Percentiles rank a stretch among this genome's conserved stretches.
These are phyloP conservation scores for Camelus bactrianus DNA, from an alignment of 2,113 vertebrate genomes.

Conservation along the genomic window DNA sequence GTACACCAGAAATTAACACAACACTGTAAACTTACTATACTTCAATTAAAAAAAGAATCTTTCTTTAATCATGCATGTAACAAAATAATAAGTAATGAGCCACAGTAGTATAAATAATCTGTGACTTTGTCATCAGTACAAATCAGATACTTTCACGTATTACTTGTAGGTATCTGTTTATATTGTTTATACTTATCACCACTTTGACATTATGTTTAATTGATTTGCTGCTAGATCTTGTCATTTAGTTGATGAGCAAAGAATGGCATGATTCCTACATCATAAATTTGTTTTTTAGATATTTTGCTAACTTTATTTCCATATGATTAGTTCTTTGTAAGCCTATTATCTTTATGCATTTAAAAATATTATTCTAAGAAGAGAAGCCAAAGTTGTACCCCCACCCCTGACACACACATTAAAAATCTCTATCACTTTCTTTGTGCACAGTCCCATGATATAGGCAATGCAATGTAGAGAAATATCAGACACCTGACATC, in stretches of 20 bases:
- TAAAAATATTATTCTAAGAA: not conserved
- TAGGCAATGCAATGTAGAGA: not conserved
- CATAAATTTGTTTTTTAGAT: not conserved
- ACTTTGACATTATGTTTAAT: not conserved
- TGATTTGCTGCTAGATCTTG: not conserved
- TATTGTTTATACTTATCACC: not conserved
- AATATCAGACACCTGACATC: not conserved
- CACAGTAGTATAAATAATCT: not conserved
- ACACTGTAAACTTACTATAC: no score
- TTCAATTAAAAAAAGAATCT: not conserved
- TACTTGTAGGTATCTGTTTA: not conserved
- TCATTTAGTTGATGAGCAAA: slow-evolving; percentile 2
- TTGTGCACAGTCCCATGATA: not conserved
- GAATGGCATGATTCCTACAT: not conserved
- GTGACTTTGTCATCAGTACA: not conserved
- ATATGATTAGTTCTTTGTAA: not conserved
- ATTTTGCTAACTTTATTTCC: not conserved
- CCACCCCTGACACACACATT: not conserved
- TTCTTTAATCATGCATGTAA: not conserved
- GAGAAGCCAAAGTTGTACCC: not conserved
- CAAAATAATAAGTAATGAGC: not conserved
- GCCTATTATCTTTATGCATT: not conserved
- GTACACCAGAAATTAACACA: no score
- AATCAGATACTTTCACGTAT: not conserved
- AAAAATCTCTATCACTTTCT: not conserved